These are phyloP conservation scores for Seriola aureovittata DNA, from an alignment of 2,113 vertebrate species.

Conservation along the genomic window DNA sequence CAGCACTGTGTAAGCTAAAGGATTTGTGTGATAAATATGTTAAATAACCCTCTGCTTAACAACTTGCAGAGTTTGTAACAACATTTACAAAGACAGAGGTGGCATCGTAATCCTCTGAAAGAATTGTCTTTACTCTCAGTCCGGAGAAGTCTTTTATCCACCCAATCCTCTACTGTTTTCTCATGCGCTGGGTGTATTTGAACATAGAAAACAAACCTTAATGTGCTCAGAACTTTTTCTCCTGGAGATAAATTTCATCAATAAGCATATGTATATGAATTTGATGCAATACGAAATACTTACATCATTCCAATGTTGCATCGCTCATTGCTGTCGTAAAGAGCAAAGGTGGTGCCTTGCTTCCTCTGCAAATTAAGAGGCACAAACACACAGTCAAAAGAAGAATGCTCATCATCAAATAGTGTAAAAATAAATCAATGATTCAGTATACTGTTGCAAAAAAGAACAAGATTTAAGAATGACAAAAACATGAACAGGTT, in stretches of 20 bases:
- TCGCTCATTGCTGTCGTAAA: conserved; percentile 76
- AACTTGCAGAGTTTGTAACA: conserved; percentile 51
- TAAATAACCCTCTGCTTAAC: conserved; percentile 84
- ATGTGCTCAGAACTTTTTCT: not conserved
- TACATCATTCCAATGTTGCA: conserved; percentile 80
- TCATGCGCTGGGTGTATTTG: conserved; percentile 2
- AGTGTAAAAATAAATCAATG: not conserved
- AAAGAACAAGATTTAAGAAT: not conserved
- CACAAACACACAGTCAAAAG: conserved; percentile 25
- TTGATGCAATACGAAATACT: conserved; percentile 58
- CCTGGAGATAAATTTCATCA: not conserved
- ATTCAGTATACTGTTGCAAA: not conserved
- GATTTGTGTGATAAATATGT: conserved; percentile 92
- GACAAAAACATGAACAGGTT: not conserved
- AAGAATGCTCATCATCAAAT: not conserved
- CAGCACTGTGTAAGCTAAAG: conserved; percentile 75
- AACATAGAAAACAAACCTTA: conserved; percentile 64
- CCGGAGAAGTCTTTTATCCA: conserved; percentile 5
- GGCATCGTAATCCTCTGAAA: conserved; percentile 66
- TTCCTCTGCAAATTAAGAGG: conserved; percentile 67
- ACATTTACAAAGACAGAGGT: conserved; percentile 66
- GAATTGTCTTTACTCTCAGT: conserved; percentile 40
- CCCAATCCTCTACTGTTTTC: conserved; percentile 31
- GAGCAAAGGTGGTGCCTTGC: conserved; percentile 75
- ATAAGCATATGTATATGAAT: not conserved